Evolutionary conservation across 2,888 invertebrate species (phyloP).

Genomic region (Scrobipalpa costella): DNA sequence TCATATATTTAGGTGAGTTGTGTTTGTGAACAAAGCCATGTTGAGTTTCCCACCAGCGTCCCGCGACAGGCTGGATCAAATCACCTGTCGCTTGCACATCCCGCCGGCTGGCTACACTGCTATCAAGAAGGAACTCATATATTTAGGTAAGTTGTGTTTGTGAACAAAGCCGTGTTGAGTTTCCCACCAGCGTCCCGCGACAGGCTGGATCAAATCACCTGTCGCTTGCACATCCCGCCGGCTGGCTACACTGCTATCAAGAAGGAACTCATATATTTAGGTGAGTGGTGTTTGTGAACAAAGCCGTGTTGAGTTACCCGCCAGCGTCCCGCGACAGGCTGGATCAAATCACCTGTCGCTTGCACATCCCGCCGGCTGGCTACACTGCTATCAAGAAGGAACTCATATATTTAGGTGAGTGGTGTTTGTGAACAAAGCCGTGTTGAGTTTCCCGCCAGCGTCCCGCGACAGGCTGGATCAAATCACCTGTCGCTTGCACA

Average conservation of each 20-base stretch:
- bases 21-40: constrained; percentile 31
- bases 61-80: background rate
- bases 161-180: constrained; percentile 32
- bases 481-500: constrained; percentile 45
- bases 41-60: constrained; percentile 17
- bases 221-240: constrained; percentile 45
- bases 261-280: constrained; percentile 37
- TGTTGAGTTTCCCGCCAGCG: constrained; percentile 15
- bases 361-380: constrained; percentile 45
- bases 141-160: constrained; percentile 33
- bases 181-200: background rate
- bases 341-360: constrained; percentile 42
- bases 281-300: constrained; percentile 34
- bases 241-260: constrained; percentile 50
- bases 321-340: background rate
- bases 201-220: constrained; percentile 34
- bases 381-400: constrained; percentile 49
- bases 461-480: background rate
- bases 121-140: constrained; percentile 42
- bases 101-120: constrained; percentile 48
- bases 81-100: constrained; percentile 46
- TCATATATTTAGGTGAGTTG: constrained; percentile 35
- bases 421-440: constrained; percentile 31
- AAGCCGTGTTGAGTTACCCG: constrained; percentile 30
- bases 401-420: constrained; percentile 35